Base-by-base conservation (phyloP, 2,888 invertebrate genomes). In the Phyllotreta striolata region DNA sequence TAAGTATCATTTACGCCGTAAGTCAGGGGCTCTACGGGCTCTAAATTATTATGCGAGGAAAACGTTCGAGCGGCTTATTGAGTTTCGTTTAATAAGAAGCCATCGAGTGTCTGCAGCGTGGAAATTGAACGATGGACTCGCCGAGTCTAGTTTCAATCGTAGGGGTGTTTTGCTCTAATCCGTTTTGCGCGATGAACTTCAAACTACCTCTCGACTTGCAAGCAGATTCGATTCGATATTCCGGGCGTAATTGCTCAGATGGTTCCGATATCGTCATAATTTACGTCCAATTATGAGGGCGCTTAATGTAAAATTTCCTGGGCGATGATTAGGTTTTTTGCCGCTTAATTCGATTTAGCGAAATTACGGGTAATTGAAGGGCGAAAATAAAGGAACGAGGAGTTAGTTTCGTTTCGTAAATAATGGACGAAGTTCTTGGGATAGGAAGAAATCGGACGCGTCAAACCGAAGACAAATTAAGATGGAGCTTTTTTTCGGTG, bases 61-160 rank as follows among this genome's bases (percentile, higher is more conserved):
- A 59, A 59, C 43, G 51, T 59, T 59, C 59, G 52, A 43, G 38
- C 5, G 41, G 59, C 51, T 43, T 59, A 68, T 68, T 68, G 68
- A 66, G 64, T 66, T 66, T 61, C 62, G 56, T 59, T 58, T 57
- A 68, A 66, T 68, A 66, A 55, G 68, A 56, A 55, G 63, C 55
- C 62, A 68, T 68, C 63, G 55, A 24, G 24, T 24, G 24, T 24
- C 24, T 24, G 62, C 64, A 57, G 65, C 54, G 59, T 62, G 64
- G 66, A 62, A 67, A 69, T 69, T 64, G 67, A 67, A 63, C 63
- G 62, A 66, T 64, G 66, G 64, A 60, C 69, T 51, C 56, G 63
- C 57, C 65, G 49, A 9, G 47, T 24, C 24, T 10, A 38, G 37
- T 52, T 67, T 64, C 46, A 52, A 49, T 63, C 46, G 54, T 51